Conservation (phyloP, 2,888 invertebrate genomes). For the Parapristionchus giblindavisi region DNA sequence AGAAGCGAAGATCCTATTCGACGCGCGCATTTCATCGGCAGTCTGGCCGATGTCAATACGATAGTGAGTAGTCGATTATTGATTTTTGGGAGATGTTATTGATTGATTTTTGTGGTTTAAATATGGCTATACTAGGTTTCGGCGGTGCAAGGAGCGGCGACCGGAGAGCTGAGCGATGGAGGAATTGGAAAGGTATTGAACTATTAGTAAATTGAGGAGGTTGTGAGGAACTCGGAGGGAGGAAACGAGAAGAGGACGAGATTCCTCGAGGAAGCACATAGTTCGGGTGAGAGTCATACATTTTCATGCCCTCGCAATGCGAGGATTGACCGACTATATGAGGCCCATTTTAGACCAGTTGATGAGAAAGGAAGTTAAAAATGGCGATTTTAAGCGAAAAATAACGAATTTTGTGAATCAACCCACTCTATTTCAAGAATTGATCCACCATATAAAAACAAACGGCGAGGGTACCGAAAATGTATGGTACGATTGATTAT, state of each 20-base stretch:
- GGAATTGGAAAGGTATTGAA: conserved; percentile 18
- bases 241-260: conserved; percentile 60
- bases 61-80: conserved; percentile 51
- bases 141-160: not conserved
- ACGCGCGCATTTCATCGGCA: conserved; percentile 48
- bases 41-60: conserved; percentile 57
- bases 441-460: too few species aligned
- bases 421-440: too few species aligned
- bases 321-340: too few species aligned
- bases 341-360: too few species aligned
- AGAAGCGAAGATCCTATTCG: conserved; percentile 40
- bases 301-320: too few species aligned
- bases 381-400: too few species aligned
- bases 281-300: conserved; percentile 51
- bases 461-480: too few species aligned
- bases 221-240: conserved; percentile 43
- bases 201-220: conserved; percentile 32
- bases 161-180: not conserved
- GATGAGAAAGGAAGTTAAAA: too few species aligned
- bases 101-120: too few species aligned
- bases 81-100: too few species aligned
- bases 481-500: too few species aligned
- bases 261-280: conserved; percentile 53
- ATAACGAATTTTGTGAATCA: too few species aligned
- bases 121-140: conserved; percentile 8